phyloP scores from a whole-genome alignment of 2,797 vertebrate genomes.

The Delichon dasypus region DNA sequence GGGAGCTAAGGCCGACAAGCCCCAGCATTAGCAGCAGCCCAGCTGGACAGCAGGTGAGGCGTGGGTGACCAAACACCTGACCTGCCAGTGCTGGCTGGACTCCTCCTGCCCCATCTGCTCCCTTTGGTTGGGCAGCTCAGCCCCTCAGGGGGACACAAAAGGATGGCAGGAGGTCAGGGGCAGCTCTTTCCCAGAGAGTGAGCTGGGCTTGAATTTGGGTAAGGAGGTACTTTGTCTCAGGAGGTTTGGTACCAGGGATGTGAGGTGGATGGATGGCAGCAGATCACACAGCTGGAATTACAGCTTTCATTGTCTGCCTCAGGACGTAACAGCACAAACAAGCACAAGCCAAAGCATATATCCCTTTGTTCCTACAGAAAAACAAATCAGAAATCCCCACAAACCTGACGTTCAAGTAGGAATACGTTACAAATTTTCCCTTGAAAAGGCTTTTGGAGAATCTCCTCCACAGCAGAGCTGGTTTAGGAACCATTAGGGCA shows the following conservation, averaged over 20 bases:
- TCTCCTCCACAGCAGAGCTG: background rate
- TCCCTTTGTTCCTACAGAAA: background rate
- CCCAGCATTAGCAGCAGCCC: background rate
- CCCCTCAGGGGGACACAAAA: accelerated
- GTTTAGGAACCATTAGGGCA: background rate
- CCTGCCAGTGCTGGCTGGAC: background rate
- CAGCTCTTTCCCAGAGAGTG: background rate
- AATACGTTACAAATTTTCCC: background rate
- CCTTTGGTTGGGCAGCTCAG: background rate
- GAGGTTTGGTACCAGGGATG: background rate
- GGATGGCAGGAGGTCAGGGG: background rate
- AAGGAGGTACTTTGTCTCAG: background rate
- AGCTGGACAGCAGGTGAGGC: background rate
- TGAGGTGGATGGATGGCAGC: background rate
- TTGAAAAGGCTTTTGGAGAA: background rate
- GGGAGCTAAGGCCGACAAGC: background rate
- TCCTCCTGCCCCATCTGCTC: background rate
- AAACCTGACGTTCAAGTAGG: background rate
- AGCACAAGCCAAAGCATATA: background rate
- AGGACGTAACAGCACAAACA: background rate
- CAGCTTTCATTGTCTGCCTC: background rate
- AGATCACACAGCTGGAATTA: background rate
- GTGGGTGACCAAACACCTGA: background rate
- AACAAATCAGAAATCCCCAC: background rate
- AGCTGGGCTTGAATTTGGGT: background rate